Conservation (phyloP, 92 coral and sea anemone species). For the Palythoa grandis region DNA sequence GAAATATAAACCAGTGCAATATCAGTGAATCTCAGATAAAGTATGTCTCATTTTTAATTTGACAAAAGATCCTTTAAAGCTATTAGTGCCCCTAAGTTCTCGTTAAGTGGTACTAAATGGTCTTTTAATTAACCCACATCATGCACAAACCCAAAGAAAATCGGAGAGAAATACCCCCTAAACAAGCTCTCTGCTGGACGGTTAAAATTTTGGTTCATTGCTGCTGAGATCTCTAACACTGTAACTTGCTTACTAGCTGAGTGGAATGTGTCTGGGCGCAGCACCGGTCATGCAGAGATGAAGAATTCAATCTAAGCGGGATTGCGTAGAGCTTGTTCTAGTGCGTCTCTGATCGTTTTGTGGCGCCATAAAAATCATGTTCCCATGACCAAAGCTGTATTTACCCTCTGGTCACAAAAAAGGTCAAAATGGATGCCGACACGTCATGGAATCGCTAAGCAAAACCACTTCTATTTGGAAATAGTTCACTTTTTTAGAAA, state of each 20-base stretch:
- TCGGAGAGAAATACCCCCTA: neutral
- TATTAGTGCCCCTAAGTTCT: slow-evolving; percentile 27
- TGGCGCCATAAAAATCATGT: slow-evolving; percentile 43
- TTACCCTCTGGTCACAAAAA: slow-evolving; percentile 29
- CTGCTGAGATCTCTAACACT: neutral
- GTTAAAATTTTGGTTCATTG: neutral
- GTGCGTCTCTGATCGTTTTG: neutral
- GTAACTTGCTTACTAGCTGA: neutral
- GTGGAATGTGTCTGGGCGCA: slow-evolving; percentile 15
- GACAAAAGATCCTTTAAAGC: slow-evolving; percentile 39
- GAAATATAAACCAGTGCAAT: slow-evolving; percentile 11
- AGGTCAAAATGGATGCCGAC: slow-evolving; percentile 32
- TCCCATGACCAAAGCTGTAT: slow-evolving; percentile 44
- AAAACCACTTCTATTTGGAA: slow-evolving; percentile 35
- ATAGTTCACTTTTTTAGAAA: slow-evolving; percentile 30
- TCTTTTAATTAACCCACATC: neutral
- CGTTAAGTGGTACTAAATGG: slow-evolving; percentile 37
- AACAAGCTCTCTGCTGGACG: neutral
- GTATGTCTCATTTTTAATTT: slow-evolving; percentile 15
- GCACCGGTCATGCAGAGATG: neutral
- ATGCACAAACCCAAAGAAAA: neutral
- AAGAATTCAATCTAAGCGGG: neutral
- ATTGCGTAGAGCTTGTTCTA: neutral
- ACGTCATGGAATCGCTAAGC: slow-evolving; percentile 20
- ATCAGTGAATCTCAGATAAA: slow-evolving; percentile 37